Conservation (phyloP, 2,797 vertebrate genomes). For the Tolypeutes matacus region DNA sequence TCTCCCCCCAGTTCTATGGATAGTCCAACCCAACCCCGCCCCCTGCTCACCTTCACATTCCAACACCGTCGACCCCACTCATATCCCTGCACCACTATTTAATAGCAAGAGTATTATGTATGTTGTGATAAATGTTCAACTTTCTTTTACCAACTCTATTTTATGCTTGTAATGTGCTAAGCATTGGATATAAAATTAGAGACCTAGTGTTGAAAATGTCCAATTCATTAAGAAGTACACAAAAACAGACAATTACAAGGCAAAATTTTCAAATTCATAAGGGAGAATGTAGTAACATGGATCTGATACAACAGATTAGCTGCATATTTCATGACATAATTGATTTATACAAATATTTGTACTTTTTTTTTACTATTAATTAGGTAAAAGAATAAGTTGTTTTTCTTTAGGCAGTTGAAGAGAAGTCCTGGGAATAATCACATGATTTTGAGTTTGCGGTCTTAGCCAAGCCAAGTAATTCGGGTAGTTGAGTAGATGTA, state of each 20-base stretch:
- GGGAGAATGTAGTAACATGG: background rate
- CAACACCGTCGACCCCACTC: too few relatives aligned
- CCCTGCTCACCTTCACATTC: too few relatives aligned
- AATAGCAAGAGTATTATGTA: background rate
- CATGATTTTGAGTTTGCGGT: background rate
- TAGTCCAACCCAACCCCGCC: too few relatives aligned
- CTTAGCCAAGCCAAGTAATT: slow-evolving; percentile 40
- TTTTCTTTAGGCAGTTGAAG: slow-evolving; percentile 6
- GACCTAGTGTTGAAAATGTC: background rate
- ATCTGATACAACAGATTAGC: background rate
- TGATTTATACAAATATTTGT: slow-evolving; percentile 28
- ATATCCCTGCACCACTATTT: background rate
- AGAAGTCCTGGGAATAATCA: background rate
- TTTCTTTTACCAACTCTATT: background rate
- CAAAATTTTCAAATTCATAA: slow-evolving; percentile 29
- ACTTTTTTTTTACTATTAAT: slow-evolving; percentile 11
- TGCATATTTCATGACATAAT: background rate
- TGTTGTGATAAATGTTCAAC: background rate
- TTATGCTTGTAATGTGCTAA: background rate
- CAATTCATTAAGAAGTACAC: background rate
- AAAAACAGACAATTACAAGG: background rate
- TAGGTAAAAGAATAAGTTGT: slow-evolving; percentile 12
- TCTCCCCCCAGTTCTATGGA: too few relatives aligned
- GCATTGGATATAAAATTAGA: background rate
- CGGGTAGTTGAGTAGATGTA: slow-evolving; percentile 30